Evolutionary conservation across 2,888 invertebrate species (phyloP).

Genomic region (Drosophila pseudotakahashii): DNA sequence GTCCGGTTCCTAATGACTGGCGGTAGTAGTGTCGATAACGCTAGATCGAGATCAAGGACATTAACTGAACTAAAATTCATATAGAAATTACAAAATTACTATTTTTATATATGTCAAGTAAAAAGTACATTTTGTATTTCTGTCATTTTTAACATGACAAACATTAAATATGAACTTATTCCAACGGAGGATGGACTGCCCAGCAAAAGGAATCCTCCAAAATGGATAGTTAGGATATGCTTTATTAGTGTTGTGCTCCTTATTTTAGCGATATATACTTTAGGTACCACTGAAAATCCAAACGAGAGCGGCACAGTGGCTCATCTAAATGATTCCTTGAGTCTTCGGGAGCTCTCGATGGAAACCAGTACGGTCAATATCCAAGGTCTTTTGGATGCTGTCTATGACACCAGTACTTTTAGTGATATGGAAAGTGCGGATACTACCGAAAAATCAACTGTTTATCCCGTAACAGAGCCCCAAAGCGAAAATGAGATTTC

Average conservation of each 20-base stretch:
- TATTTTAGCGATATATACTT: slow-evolving; percentile 6
- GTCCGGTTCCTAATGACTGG: neutral
- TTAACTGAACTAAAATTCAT: neutral
- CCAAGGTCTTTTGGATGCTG: neutral
- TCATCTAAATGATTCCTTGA: neutral
- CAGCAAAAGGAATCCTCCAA: neutral
- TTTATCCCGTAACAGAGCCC: neutral
- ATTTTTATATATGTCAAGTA: neutral
- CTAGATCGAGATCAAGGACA: neutral
- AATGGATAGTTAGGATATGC: slow-evolving; percentile 28
- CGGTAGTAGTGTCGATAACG: slow-evolving; percentile 21
- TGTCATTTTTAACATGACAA: slow-evolving; percentile 37
- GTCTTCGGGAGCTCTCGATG: neutral
- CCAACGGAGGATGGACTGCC: slow-evolving; percentile 19
- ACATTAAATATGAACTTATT: slow-evolving; percentile 49
- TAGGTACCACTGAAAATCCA: neutral
- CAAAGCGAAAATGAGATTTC: neutral
- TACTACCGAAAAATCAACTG: neutral
- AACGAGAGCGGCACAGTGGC: neutral
- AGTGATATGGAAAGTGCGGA: neutral
- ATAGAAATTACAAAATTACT: neutral
- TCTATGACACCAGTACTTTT: neutral
- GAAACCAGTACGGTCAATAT: neutral
- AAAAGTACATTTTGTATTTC: neutral
- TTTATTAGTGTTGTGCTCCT: slow-evolving; percentile 23